phyloP scores from a whole-genome alignment of 1,140 invertebrate genomes.

The Papilio glaucus region DNA sequence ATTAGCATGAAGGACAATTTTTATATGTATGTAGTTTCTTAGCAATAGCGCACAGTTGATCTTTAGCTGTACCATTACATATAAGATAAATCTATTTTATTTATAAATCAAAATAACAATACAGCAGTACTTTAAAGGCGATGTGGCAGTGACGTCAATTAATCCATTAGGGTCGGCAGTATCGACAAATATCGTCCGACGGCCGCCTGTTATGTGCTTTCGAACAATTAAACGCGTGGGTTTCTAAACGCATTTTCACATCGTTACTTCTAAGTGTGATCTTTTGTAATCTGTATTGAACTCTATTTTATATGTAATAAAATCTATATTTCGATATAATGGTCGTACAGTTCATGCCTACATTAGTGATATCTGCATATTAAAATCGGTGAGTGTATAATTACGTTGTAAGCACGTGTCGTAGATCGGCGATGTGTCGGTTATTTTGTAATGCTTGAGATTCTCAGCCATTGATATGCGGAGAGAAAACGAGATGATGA shows the following conservation, averaged over 20 bases:
- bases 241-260: constrained; percentile 58
- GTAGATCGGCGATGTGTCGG: constrained; percentile 9
- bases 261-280: constrained; percentile 28
- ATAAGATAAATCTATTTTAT: not conserved
- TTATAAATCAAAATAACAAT: not conserved
- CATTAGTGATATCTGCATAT: constrained; percentile 30
- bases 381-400: constrained; percentile 28
- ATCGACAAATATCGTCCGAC: constrained; percentile 49
- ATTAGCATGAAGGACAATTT: too few relatives aligned
- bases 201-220: constrained; percentile 58
- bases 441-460: constrained; percentile 18
- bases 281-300: not conserved
- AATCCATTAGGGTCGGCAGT: constrained; percentile 46
- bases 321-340: not conserved
- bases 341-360: constrained; percentile 5
- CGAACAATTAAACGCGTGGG: constrained; percentile 66
- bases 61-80: not conserved
- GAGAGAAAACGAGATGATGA: not conserved
- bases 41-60: too few relatives aligned
- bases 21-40: too few relatives aligned
- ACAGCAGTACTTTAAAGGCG: not conserved
- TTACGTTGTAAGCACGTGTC: constrained; percentile 34
- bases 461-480: constrained; percentile 7
- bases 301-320: constrained; percentile 1
- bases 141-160: constrained; percentile 41